Percentiles rank a stretch among this genome's conserved stretches.
Conservation (phyloP, 2,888 invertebrate species). For the Toxonevra muliebris region DNA sequence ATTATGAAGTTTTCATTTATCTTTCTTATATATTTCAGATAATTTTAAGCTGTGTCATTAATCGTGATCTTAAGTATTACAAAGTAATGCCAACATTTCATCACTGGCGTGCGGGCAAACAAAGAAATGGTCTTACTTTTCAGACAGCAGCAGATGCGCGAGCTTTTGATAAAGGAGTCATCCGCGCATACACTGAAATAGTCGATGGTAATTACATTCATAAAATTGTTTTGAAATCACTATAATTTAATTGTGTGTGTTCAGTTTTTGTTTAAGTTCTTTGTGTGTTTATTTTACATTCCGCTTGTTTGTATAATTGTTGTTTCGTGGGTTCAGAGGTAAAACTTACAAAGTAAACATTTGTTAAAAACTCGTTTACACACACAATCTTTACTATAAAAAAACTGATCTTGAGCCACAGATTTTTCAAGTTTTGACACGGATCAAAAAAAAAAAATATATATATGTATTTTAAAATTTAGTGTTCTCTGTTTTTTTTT, state of each 20-base stretch:
- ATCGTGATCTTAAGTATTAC: constrained; percentile 95
- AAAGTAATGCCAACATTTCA: constrained; percentile 99
- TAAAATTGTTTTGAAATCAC: constrained; percentile 19
- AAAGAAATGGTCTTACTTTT: constrained; percentile 94
- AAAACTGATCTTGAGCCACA: no score
- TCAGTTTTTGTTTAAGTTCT: no score
- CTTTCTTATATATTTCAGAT: constrained; percentile 70
- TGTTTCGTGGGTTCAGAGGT: background rate
- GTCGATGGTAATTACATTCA: constrained; percentile 78
- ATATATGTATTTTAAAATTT: no score
- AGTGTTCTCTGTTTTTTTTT: no score
- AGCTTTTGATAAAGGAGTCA: constrained; percentile 92
- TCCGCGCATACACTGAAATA: constrained; percentile 88
- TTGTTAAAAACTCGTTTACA: no score
- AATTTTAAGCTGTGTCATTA: constrained; percentile 92
- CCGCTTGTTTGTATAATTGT: background rate
- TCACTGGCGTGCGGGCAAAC: constrained; percentile 96
- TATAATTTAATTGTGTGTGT: background rate
- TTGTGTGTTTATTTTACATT: background rate
- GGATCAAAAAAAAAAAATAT: no score
- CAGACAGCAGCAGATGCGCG: constrained; percentile 94
- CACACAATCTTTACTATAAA: no score
- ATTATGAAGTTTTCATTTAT: background rate
- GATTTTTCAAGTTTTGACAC: no score
- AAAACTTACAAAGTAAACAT: no score